Evolutionary conservation across 1,140 invertebrate genomes (phyloP).

Genomic region (Anastrepha obliqua): DNA sequence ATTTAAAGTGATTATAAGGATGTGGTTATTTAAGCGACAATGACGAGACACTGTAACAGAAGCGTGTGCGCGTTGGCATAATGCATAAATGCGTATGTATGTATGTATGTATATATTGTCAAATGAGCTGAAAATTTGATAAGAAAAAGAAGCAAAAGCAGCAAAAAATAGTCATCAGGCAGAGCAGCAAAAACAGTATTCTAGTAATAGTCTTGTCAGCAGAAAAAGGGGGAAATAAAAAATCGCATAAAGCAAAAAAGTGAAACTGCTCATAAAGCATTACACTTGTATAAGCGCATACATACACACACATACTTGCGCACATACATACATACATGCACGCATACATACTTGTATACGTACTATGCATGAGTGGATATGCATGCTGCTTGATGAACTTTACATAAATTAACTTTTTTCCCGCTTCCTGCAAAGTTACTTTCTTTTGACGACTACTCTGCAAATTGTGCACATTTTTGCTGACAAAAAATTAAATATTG

Average conservation of each 20-base stretch:
- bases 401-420: not conserved
- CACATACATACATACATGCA: not conserved
- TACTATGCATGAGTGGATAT: not conserved
- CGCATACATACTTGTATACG: not conserved
- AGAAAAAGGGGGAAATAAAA: not conserved
- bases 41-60: not conserved
- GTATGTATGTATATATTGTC: not conserved
- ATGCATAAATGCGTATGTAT: too few species aligned
- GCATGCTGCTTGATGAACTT: not conserved
- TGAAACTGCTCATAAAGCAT: not conserved
- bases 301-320: not conserved
- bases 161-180: not conserved
- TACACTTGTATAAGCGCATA: not conserved
- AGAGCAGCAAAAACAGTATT: not conserved
- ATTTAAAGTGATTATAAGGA: conserved; percentile 7
- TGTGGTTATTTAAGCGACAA: not conserved
- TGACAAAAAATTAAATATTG: not conserved
- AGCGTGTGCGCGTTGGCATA: not conserved
- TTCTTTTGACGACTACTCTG: not conserved
- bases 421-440: not conserved
- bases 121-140: conserved; percentile 50
- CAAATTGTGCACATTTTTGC: conserved; percentile 31
- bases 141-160: conserved; percentile 37
- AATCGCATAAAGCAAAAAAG: not conserved
- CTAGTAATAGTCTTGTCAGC: conserved; percentile 19